phyloP scores from a whole-genome alignment of 2,797 vertebrate species.

The Antrozous pallidus region DNA sequence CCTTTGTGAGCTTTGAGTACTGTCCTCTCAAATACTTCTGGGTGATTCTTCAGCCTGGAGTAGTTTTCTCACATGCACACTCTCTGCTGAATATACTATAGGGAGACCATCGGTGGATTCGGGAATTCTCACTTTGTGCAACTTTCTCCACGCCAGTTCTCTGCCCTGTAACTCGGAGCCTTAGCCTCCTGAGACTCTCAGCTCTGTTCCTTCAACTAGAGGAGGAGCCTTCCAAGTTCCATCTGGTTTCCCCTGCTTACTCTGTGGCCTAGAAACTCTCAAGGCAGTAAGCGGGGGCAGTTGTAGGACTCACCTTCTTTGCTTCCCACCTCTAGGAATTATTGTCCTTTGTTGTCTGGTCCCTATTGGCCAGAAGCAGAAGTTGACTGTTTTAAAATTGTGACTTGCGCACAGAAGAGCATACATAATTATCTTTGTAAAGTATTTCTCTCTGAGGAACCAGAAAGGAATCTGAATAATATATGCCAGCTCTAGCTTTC shows the following conservation, averaged over 20 bases:
- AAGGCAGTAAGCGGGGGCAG: not conserved
- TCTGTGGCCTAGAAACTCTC: not conserved
- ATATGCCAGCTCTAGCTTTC: constrained; percentile 28
- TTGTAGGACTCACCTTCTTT: not conserved
- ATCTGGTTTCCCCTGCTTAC: not conserved
- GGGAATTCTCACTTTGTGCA: not conserved
- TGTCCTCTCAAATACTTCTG: not conserved
- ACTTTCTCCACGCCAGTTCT: not conserved
- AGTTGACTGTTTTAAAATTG: constrained; percentile 53
- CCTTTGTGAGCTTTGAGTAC: not conserved
- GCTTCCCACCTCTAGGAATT: not conserved
- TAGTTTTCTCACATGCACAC: not conserved
- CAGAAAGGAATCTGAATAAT: constrained; percentile 51
- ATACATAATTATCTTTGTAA: constrained; percentile 52
- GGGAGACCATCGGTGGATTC: not conserved
- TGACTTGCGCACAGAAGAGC: constrained; percentile 32
- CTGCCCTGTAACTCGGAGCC: not conserved
- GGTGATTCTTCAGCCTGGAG: not conserved
- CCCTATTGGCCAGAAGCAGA: constrained; percentile 3
- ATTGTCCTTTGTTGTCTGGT: not conserved
- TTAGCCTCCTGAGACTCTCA: not conserved
- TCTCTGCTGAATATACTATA: not conserved
- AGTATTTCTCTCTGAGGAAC: constrained; percentile 39
- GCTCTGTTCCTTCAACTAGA: not conserved
- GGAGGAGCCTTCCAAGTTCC: not conserved